Evolutionary conservation across 2,888 invertebrate species (phyloP).

Genomic region (Synergus laeviventris): DNA sequence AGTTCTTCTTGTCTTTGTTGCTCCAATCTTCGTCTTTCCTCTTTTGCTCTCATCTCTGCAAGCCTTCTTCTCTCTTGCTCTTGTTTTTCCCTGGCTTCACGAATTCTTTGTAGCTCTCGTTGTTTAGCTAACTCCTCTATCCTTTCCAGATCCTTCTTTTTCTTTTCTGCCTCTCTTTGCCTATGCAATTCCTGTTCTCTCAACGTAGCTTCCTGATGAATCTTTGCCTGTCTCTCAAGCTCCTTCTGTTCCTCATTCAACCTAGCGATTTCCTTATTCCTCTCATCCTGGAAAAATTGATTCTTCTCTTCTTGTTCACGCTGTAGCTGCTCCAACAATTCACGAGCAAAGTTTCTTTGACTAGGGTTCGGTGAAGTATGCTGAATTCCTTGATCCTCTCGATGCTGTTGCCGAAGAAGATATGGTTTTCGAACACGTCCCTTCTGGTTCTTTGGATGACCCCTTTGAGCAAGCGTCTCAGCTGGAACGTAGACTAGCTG

Average conservation of each 20-base stretch:
- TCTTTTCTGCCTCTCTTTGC: constrained; percentile 60
- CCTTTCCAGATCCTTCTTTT: constrained; percentile 66
- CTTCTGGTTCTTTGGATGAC: constrained; percentile 68
- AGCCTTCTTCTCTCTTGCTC: constrained; percentile 61
- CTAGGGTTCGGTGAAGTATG: constrained; percentile 44
- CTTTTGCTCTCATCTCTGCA: constrained; percentile 62
- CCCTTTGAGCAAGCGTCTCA: constrained; percentile 82
- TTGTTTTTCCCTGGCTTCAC: constrained; percentile 67
- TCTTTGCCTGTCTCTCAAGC: constrained; percentile 64
- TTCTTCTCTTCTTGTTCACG: constrained; percentile 67
- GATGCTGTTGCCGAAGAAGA: constrained; percentile 56
- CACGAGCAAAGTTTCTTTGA: constrained; percentile 64
- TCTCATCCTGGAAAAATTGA: constrained; percentile 65
- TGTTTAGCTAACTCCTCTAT: constrained; percentile 68
- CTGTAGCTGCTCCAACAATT: constrained; percentile 69
- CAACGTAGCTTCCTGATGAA: constrained; percentile 57
- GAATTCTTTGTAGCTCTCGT: constrained; percentile 67
- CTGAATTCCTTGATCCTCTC: constrained; percentile 47
- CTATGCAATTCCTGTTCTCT: constrained; percentile 58
- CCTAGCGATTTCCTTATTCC: constrained; percentile 67
- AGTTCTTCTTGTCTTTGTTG: constrained; percentile 63
- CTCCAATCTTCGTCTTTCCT: constrained; percentile 55
- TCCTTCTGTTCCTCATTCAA: constrained; percentile 68
- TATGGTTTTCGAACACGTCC: constrained; percentile 63
- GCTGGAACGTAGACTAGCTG: constrained; percentile 90